phyloP scores from a whole-genome alignment of 2,888 invertebrate species.

The Pardosa pseudoannulata region DNA sequence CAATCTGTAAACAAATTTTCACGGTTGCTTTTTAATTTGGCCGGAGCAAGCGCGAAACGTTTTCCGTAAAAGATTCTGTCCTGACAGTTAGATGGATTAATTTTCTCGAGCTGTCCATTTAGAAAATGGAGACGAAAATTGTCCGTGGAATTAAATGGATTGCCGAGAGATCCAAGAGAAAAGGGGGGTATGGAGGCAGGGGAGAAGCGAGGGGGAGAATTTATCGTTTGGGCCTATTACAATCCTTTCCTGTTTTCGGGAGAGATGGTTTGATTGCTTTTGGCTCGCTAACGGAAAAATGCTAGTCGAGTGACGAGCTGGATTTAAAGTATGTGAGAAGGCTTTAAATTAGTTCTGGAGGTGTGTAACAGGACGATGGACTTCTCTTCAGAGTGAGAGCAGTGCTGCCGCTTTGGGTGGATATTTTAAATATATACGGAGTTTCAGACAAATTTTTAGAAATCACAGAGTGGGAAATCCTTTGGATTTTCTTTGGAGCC shows the following conservation, averaged over 20 bases:
- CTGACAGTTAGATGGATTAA: conserved; percentile 57
- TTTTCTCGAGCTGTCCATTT: conserved; percentile 65
- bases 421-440: no score
- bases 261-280: conserved; percentile 25
- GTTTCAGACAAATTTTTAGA: no score
- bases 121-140: conserved; percentile 60
- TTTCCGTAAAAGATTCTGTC: conserved; percentile 41
- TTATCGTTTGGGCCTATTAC: conserved; percentile 8
- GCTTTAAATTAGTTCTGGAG: not conserved
- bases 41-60: conserved; percentile 10
- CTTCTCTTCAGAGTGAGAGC: no score
- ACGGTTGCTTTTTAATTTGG: conserved; percentile 65
- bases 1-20: conserved; percentile 47
- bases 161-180: conserved; percentile 7
- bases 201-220: conserved; percentile 19
- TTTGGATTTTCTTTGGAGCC: no score
- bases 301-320: not conserved
- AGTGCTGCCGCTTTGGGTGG: no score
- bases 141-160: conserved; percentile 60
- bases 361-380: not conserved
- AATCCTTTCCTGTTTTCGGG: conserved; percentile 17
- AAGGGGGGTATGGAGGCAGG: conserved; percentile 27
- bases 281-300: conserved; percentile 8
- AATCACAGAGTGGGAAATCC: no score
- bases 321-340: not conserved